phyloP scores from a whole-genome alignment of 2,797 vertebrate species.

The Silurus aristotelis region DNA sequence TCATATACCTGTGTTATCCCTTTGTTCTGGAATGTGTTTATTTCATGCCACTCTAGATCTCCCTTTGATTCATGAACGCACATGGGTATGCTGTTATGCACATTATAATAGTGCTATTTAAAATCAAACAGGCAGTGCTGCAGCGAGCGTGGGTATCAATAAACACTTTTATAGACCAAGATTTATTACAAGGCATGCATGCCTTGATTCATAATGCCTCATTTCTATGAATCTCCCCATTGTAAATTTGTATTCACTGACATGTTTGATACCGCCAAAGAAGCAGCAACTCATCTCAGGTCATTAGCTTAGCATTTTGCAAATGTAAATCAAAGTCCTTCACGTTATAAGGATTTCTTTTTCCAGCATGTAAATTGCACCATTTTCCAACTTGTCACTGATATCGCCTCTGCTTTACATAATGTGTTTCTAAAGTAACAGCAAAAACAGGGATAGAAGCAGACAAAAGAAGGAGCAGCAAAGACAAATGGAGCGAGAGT shows the following conservation, averaged over 20 bases:
- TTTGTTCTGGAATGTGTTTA: not conserved
- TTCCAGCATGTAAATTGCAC: conserved; percentile 11
- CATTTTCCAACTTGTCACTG: not conserved
- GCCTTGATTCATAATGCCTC: conserved; percentile 1
- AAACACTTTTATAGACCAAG: conserved; percentile 34
- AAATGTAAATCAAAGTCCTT: conserved; percentile 30
- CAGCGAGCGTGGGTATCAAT: conserved; percentile 2
- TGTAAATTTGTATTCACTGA: conserved; percentile 17
- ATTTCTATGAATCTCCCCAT: conserved; percentile 16
- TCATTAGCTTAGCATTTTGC: conserved; percentile 15
- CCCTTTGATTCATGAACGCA: conserved; percentile 19
- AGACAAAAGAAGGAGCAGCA: not conserved
- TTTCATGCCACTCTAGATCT: not conserved
- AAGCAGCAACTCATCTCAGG: conserved; percentile 12
- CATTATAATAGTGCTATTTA: conserved; percentile 40
- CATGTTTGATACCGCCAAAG: conserved; percentile 9
- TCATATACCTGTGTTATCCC: not conserved
- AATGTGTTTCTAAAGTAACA: conserved; percentile 6
- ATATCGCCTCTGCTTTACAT: conserved; percentile 22
- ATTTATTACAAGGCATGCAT: conserved; percentile 25
- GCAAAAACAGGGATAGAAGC: not conserved
- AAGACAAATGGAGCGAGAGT: not conserved
- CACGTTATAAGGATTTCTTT: conserved; percentile 1
- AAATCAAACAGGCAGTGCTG: conserved; percentile 30
- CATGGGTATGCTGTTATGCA: not conserved